Base-by-base conservation (phyloP, 2,797 vertebrate genomes). In the Glossophaga mutica region DNA sequence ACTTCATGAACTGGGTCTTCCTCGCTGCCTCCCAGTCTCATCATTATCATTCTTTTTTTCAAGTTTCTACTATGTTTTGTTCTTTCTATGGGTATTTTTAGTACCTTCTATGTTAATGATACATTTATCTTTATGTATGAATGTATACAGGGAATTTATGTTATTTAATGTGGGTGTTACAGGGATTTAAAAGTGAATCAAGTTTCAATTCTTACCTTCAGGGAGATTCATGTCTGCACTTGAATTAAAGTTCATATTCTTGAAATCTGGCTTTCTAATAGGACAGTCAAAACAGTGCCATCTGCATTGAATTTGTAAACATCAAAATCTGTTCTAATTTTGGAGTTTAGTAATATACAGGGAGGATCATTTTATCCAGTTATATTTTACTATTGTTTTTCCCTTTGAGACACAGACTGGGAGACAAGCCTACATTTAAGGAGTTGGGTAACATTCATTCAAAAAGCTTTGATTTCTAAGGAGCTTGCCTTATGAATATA, bases 251-350 rank as follows among this genome's bases (percentile, higher is more conserved):
- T 91, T 48, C 19, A 81, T 74, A 93, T 89, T 96, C 59, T 91
- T 95, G 78, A 42, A 94, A 90, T 90, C 62, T 90, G 91, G n/a
- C 48, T 65, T 91, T 91, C 83, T 90, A 87, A 24, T 10, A 87
- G 67, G 67, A 93, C 94, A 97, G 48, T 76, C 59, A 90, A 74
- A 89, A 50, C 81, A 90, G 44, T 94, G 44, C 57, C 89, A 95
- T 95, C 91, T 96, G 94, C 52, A 29, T 26, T 87, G 73, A 92
- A 93, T 97, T 97, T 98, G 50, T 92, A 26, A 94, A 87, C 67
- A 86, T 95, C 93, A 96, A 97, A 95, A 85, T 86, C 74, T 88
- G 85, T 81, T 71, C 84, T 68, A 95, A 37, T 87, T 96, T 82
- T 70, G 52, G 81, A 90, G 68, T 88, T 65, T 96, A 79, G 86